These are phyloP conservation scores for Leptinotarsa peninsularis DNA, from an alignment of 2,888 invertebrate species.

Conservation along the genomic window DNA sequence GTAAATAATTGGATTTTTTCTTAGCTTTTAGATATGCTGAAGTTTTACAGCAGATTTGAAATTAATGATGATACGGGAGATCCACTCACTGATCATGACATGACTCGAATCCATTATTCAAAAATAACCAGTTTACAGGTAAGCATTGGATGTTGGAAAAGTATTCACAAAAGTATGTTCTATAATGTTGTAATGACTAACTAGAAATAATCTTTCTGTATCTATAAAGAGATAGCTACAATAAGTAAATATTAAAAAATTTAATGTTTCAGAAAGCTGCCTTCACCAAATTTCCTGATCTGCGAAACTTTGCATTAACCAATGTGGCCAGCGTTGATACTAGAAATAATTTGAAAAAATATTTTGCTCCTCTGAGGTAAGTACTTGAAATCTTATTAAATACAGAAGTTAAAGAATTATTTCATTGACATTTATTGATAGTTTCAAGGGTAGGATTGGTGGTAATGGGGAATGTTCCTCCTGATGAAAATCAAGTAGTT, in stretches of 20 bases:
- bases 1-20: conserved; percentile 49
- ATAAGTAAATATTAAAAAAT: neutral
- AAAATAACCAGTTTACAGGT: conserved; percentile 92
- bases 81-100: conserved; percentile 91
- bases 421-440: too few species aligned
- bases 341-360: conserved; percentile 82
- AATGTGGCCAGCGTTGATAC: conserved; percentile 97
- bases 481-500: too few species aligned
- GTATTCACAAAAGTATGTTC: too few species aligned
- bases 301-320: conserved; percentile 87
- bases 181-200: too few species aligned
- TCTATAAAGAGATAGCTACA: too few species aligned
- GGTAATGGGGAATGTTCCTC: too few species aligned
- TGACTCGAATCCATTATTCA: conserved; percentile 93
- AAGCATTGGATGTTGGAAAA: conserved; percentile 40
- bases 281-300: conserved; percentile 89
- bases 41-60: conserved; percentile 97
- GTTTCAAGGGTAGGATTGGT: too few species aligned
- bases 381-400: neutral
- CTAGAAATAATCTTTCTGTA: too few species aligned
- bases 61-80: conserved; percentile 97
- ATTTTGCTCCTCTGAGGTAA: conserved; percentile 83
- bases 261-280: conserved; percentile 81
- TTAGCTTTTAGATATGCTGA: conserved; percentile 93
- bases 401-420: too few species aligned